phyloP scores from a whole-genome alignment of 1,140 invertebrate species.

The Leucophenga varia region DNA sequence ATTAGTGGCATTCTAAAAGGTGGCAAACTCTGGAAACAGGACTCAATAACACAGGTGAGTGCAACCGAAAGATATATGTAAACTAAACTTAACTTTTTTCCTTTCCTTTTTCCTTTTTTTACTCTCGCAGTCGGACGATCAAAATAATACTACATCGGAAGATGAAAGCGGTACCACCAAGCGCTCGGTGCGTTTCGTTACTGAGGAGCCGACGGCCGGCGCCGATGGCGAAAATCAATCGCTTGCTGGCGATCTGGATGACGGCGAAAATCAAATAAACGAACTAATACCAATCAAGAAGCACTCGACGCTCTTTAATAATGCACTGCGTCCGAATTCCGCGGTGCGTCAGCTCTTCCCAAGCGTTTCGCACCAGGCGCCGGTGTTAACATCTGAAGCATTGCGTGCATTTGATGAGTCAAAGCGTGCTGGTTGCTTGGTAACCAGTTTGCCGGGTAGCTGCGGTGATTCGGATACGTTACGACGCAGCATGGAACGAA shows the following conservation, averaged over 20 bases:
- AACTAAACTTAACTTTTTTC: too few relatives aligned
- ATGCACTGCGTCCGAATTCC: constrained; percentile 63
- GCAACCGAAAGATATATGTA: too few relatives aligned
- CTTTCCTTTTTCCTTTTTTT: background rate
- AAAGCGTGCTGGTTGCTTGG: constrained; percentile 61
- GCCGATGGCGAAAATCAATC: constrained; percentile 40
- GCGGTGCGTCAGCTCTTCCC: constrained; percentile 74
- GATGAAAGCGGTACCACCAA: constrained; percentile 43
- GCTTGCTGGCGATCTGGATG: constrained; percentile 31
- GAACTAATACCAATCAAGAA: constrained; percentile 54
- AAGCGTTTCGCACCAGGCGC: constrained; percentile 62
- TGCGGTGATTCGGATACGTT: constrained; percentile 62
- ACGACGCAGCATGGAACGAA: constrained; percentile 70
- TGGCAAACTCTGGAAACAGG: constrained; percentile 64
- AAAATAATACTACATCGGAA: constrained; percentile 50
- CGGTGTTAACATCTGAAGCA: constrained; percentile 66
- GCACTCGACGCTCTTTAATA: constrained; percentile 54
- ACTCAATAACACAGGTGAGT: constrained; percentile 54
- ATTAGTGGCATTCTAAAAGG: constrained; percentile 66
- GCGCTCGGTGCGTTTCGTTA: constrained; percentile 53
- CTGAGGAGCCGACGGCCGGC: constrained; percentile 32
- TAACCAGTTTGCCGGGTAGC: constrained; percentile 51
- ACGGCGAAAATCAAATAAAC: constrained; percentile 50
- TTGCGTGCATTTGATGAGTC: constrained; percentile 67
- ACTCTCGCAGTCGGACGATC: constrained; percentile 46